Percentiles rank a stretch among this genome's conserved stretches.
These are phyloP conservation scores for Microcebus tavaratra DNA, from an alignment of 2,113 vertebrate genomes.

Conservation along the genomic window DNA sequence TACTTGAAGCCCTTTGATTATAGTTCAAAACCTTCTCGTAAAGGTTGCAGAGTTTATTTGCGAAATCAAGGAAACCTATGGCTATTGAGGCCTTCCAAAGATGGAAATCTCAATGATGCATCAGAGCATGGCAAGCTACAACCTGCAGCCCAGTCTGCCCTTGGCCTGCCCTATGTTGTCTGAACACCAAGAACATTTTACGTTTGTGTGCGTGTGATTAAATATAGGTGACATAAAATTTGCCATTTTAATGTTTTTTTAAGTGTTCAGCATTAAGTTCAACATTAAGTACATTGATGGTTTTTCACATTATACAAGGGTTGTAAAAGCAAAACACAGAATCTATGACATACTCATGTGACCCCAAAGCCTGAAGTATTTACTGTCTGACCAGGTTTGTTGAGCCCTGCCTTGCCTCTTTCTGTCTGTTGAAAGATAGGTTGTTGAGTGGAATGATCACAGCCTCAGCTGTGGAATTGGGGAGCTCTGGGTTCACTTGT, in stretches of 20 bases:
- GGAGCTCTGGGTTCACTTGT: not conserved
- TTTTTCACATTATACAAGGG: not conserved
- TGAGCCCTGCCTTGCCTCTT: not conserved
- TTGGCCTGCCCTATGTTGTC: not conserved
- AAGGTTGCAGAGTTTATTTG: not conserved
- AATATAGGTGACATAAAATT: not conserved
- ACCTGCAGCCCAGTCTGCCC: not conserved
- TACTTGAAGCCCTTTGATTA: not conserved
- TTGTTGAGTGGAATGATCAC: not conserved
- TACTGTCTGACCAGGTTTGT: not conserved
- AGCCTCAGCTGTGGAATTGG: fast-evolving
- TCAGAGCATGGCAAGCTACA: not conserved
- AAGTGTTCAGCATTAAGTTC: not conserved
- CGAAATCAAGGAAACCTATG: not conserved
- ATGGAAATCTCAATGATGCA: not conserved
- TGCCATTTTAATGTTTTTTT: not conserved
- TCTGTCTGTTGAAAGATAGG: not conserved
- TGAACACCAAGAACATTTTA: not conserved
- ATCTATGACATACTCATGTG: not conserved
- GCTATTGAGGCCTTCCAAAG: not conserved
- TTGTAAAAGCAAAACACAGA: not conserved
- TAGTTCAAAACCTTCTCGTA: not conserved
- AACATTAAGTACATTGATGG: not conserved
- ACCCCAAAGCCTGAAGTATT: not conserved
- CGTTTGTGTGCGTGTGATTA: not conserved